A percentile compares a stretch with the other conserved stretches of the same genome.
Evolutionary conservation across 2,888 invertebrate genomes (phyloP).

Genomic region (Bruchidius siliquastri): DNA sequence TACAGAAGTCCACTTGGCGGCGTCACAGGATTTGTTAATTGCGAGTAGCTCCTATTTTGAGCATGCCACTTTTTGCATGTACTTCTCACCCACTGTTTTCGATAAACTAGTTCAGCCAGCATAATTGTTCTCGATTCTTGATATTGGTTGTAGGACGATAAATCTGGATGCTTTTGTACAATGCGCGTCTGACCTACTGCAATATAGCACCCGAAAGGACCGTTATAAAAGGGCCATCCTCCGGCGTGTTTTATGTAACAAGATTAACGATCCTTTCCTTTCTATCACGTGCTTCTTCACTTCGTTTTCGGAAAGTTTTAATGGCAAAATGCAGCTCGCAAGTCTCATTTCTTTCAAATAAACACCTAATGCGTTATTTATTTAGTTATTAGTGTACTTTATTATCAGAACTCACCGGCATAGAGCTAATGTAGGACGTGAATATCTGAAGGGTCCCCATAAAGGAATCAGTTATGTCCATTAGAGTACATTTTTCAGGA

Average conservation of each 20-base stretch:
- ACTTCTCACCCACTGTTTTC: background rate
- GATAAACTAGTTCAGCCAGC: background rate
- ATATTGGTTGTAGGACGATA: background rate
- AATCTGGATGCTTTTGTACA: background rate
- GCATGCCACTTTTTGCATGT: background rate
- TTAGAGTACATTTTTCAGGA: no score
- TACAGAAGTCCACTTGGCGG: no score
- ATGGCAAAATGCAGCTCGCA: background rate
- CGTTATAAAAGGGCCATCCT: background rate
- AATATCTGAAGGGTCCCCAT: no score
- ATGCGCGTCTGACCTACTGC: background rate
- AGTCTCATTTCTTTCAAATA: no score
- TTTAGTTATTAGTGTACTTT: no score
- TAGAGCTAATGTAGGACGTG: no score
- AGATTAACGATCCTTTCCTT: background rate
- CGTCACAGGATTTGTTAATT: no score
- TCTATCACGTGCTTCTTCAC: background rate
- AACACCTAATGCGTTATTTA: no score
- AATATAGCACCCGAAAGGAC: background rate
- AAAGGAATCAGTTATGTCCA: no score
- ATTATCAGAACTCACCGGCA: no score
- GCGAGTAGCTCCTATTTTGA: no score
- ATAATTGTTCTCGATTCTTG: background rate
- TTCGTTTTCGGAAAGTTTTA: background rate
- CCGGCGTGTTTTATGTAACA: background rate